Conservation (phyloP, 2,888 invertebrate genomes). For the Caenorhabditis panamensis region DNA sequence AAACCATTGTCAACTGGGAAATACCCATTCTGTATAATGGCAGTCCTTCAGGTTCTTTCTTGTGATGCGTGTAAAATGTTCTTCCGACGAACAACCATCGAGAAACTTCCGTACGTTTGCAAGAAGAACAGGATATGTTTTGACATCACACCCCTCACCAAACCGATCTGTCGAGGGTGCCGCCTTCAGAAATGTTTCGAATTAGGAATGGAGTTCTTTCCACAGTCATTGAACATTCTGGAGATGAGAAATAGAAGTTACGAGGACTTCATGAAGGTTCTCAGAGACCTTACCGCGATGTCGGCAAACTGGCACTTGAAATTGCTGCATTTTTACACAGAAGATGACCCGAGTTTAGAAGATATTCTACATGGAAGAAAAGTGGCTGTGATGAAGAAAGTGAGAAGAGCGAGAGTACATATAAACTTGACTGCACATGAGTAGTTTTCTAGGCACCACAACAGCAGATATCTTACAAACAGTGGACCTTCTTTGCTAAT, state of each 20-base stretch:
- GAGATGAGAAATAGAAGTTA: neutral
- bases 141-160: neutral
- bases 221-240: neutral
- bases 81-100: conserved; percentile 4
- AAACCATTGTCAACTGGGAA: no score
- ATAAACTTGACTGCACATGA: no score
- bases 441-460: neutral
- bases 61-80: conserved; percentile 26
- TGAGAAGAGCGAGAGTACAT: no score
- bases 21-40: no score
- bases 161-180: neutral
- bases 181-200: conserved; percentile 25
- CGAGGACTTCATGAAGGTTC: neutral
- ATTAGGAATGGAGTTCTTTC: conserved; percentile 32
- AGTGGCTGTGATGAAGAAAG: neutral
- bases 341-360: conserved; percentile 16
- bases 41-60: neutral
- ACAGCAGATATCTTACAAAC: neutral
- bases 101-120: neutral
- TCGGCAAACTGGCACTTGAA: neutral
- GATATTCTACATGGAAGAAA: neutral
- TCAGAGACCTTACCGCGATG: neutral
- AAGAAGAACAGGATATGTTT: neutral
- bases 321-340: conserved; percentile 9
- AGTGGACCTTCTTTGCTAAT: conserved; percentile 21